Base-by-base conservation (phyloP, 1,140 invertebrate species). In the Lanistes nyassanus region DNA sequence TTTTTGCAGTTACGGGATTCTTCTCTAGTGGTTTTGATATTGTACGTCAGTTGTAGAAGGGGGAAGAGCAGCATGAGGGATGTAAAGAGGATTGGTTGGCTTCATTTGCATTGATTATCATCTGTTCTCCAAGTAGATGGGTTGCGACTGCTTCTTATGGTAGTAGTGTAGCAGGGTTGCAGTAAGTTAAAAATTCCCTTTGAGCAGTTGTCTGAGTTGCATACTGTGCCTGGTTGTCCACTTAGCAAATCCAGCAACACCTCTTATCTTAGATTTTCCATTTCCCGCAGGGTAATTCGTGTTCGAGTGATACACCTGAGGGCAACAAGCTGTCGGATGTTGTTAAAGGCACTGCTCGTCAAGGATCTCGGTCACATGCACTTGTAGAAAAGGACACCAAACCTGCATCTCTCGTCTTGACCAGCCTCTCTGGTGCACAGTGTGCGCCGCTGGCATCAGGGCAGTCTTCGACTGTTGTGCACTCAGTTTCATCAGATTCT, bases 261-360 rank as follows among this genome's bases (percentile, higher is more conserved):
- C 37, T 39, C 7, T 55, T 70, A 70, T 53, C 51, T n/a, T 36
- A 51, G 37, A 51, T 39, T 29, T 6, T 37, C 62, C 29, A 21
- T 70, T 70, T 66, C 36, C 79, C 80, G 37, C 79, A 87, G 86
- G 85, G 81, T 78, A 85, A 85, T 71, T 78, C 82, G 21, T 71
- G 85, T 66, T 79, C 83, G 37, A 82, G 77, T 76, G 88, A 89
- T 42, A 80, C 83, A 29, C 86, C 85, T 81, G 87, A 88, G 76
- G 89, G 82, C 76, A 72, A 56, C 56, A 85, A 94, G 84, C 89
- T 95, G 79, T 93, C 94, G 5, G 94, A 95, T 87, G 94, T 95
- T 47, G 94, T 95, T 31, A 95, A 94, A 85, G 94, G 94, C 75
- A 93, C 92, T 47, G 92, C 92, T 31, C 93, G 93, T 79, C 87